phyloP scores from a whole-genome alignment of 92 coral and sea anemone species.

The Epizoanthus stellaris region DNA sequence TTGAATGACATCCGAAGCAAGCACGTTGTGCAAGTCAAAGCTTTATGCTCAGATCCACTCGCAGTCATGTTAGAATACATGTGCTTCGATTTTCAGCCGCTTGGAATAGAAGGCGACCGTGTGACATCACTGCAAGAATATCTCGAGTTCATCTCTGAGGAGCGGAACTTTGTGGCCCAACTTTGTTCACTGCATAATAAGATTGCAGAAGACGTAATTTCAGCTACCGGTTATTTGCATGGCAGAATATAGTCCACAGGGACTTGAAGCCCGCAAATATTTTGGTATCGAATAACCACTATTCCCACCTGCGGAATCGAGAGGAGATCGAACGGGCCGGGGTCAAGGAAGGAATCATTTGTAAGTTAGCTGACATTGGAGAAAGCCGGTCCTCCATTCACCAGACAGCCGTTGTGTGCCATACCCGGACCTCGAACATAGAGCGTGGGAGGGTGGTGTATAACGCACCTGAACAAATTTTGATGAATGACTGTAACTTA shows the following conservation, averaged over 20 bases:
- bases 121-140: constrained; percentile 28
- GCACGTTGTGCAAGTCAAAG: constrained; percentile 1
- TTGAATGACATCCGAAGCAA: background rate
- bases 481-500: background rate
- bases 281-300: constrained; percentile 26
- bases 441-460: constrained; percentile 61
- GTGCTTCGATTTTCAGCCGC: constrained; percentile 37
- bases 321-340: too few relatives aligned
- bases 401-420: constrained; percentile 50
- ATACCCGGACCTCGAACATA: constrained; percentile 54
- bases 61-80: constrained; percentile 47
- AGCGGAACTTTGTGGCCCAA: too few relatives aligned
- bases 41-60: constrained; percentile 22
- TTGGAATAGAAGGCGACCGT: constrained; percentile 43
- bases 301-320: constrained; percentile 18
- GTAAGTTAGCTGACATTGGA: constrained; percentile 55
- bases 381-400: constrained; percentile 37
- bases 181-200: background rate
- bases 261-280: constrained; percentile 19
- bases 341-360: constrained; percentile 32
- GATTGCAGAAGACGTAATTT: background rate
- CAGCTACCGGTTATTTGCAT: background rate
- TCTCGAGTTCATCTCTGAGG: background rate
- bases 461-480: constrained; percentile 63
- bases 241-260: constrained; percentile 3